Base-by-base conservation (phyloP, 2,797 vertebrate species). In the Orientallactaga sibirica region DNA sequence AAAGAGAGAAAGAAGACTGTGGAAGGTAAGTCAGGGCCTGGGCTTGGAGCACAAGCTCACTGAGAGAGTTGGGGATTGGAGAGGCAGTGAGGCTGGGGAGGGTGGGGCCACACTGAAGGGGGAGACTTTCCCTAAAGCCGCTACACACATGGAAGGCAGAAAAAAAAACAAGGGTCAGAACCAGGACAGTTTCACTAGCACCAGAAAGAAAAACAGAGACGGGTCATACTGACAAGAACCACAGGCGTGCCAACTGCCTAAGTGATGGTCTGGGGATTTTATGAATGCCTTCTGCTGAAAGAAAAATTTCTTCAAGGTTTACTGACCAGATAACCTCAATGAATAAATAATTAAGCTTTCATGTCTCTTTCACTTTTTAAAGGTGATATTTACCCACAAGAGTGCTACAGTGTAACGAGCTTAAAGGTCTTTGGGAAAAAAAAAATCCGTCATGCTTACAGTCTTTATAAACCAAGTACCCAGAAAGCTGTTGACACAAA, bases 301-400 rank as follows among this genome's bases (percentile, higher is more conserved):
- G 18, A 83, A 76, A 84, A 85, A 71, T n/a, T 88, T 88, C 68
- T 19, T 43, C 58, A 14, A 78, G 55, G 25, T 76, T 88, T 29
- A 92, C 61, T 90, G 85, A 94, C 41, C 16, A 87, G 74, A n/a
- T 66, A 71, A 83, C 58, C 22, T 18, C 64, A 71, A 83, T 33
- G 37, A 95, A 62, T 84, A 95, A 93, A 25, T 75, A 92, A 94
- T 64, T 76, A 92, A 77, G 61, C 43, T 84, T 55, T 81, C 71
- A 25, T 77, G 25, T 85, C 4, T 88, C 79, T 92, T 90, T 91
- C 25, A 55, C 20, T 92, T 52, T 52, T 83, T 52, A 93, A 88
- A 89, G 74, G 77, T 37, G 52, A 4, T 90, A 96, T 66, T 90
- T 86, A 75, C 19, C 41, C 80, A 43, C 5, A 8, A 52, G 18